Base-by-base conservation (phyloP, 2,113 vertebrate genomes). In the Engystomops pustulosus region DNA sequence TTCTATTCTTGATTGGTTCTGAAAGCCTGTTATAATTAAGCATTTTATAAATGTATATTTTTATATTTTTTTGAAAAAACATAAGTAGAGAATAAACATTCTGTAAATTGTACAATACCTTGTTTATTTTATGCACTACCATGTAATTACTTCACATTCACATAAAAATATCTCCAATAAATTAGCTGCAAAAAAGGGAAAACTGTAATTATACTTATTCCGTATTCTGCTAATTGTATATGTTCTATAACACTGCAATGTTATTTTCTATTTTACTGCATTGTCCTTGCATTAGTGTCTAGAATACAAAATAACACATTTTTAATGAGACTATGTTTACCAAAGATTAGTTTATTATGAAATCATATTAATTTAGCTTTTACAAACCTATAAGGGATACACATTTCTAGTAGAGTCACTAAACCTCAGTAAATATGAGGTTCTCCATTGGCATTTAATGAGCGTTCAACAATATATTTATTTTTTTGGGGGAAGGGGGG, bases 251-350 rank as follows among this genome's bases (percentile, higher is more conserved):
- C 14, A 12, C n/a, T 41, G 45, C 12, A 6, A 25, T 18, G 8
- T 12, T 23, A 30, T 62, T 0, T n/a, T n/a, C n/a, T n/a, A n/a
- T 32, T 69, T 70, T 69, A 20, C 30, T 81, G 49, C 20, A 74
- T 44, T 51, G 32, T 82, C 45, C 49, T 60, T 58, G 23, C 41
- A 72, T 82, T 82, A 53, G 25, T 72, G 32, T 60, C 68, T 68
- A 34, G 58, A 80, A 68, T 80, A 44, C 44, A 67, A 69, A 69
- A 32, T 53, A 81, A 71, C 65, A 71, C 32, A 55, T 70, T 81
- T 44, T 81, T 81, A 81, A 81, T 81, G 80, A 81, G 79, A 81
- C 67, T 71, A 71, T 55, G 80, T 81, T 81, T 81, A 17, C n/a
- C 10, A 34, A 55, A 71, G 80, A 81, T 81, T 81, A 71, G 67